Evolutionary conservation across 2,888 invertebrate genomes (phyloP), one percentile per base, ranked within the genome.

Genomic region (Scaeva pyrastri): DNA sequence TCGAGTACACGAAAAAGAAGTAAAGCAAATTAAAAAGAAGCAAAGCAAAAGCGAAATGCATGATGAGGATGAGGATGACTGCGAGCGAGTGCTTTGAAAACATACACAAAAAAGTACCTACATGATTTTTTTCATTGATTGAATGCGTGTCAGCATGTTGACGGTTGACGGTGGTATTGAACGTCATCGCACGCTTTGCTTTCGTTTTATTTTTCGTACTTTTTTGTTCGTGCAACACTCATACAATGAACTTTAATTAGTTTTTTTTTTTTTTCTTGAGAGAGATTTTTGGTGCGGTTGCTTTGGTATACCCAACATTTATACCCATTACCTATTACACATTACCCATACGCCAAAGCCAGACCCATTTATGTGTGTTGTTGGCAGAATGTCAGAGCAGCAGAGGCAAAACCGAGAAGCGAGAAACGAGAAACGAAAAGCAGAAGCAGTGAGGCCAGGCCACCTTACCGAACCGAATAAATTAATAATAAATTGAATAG

Each of bases 131-230:
- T 58, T 58, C 56, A 58, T 58, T 58, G 56, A 58, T 58, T 58
- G 56, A 58, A 58, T 58, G 56, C 56, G 56, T 58, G 56, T 58
- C 56, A 56, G 56, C 56, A 58, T 58, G 56, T 58, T 58, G 56
- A 58, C 36, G 52, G 56, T 58, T 58, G 56, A 58, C 36, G 52
- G n/a, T 52, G 52, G 52, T 52, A 52, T 52, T 52, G 23, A 52
- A 26, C 23, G 23, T 52, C n/a, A n/a, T 26, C 14, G 0, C n/a
- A 4, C 26, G 52, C 23, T 52, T 52, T 52, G 52, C 52, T 52
- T 26, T 52, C 52, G 23, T 52, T 31, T 52, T 52, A 52, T 52
- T 52, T 52, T 26, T 26, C 52, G n/a, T n/a, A n/a, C n/a, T n/a
- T n/a, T n/a, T n/a, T n/a, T n/a, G n/a, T n/a, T n/a, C n/a, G 12